A percentile compares a stretch with the other conserved stretches of the same genome.
Conservation (phyloP, 2,113 vertebrate genomes). For the Picathartes gymnocephalus region DNA sequence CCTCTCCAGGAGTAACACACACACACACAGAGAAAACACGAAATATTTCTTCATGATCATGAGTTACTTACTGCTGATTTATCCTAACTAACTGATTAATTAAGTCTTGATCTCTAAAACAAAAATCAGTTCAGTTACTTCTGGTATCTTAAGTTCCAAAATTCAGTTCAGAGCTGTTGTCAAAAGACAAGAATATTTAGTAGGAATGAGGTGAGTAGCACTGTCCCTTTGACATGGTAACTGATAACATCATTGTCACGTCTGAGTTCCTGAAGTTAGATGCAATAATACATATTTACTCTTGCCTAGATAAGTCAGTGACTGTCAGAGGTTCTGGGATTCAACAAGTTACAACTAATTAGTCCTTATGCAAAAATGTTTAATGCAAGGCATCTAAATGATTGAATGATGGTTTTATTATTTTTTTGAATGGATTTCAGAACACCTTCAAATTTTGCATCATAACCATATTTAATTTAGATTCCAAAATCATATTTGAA, state of each 20-base stretch:
- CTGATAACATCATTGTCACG: not conserved
- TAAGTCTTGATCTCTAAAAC: not conserved
- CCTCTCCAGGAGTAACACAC: constrained; percentile 19
- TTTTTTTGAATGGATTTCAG: not conserved
- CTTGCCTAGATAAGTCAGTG: not conserved
- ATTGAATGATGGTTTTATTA: not conserved
- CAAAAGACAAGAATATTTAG: not conserved
- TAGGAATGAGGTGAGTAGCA: not conserved
- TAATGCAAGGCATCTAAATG: not conserved
- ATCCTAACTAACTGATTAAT: constrained; percentile 14
- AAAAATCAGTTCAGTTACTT: not conserved
- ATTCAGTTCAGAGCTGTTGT: not conserved
- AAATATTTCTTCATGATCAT: constrained; percentile 22
- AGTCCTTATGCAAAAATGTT: not conserved
- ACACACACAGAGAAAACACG: constrained; percentile 1
- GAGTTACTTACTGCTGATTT: constrained; percentile 16
- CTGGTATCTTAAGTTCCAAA: not conserved
- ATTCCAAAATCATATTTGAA: not conserved
- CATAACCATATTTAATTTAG: not conserved
- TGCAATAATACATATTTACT: not conserved
- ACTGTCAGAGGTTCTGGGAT: not conserved
- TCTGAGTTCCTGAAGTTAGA: not conserved
- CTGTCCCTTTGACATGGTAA: not conserved
- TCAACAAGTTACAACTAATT: not conserved
- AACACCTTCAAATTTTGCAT: not conserved